Base-by-base conservation (phyloP, 2,113 vertebrate species). In the Tiliqua scincoides region DNA sequence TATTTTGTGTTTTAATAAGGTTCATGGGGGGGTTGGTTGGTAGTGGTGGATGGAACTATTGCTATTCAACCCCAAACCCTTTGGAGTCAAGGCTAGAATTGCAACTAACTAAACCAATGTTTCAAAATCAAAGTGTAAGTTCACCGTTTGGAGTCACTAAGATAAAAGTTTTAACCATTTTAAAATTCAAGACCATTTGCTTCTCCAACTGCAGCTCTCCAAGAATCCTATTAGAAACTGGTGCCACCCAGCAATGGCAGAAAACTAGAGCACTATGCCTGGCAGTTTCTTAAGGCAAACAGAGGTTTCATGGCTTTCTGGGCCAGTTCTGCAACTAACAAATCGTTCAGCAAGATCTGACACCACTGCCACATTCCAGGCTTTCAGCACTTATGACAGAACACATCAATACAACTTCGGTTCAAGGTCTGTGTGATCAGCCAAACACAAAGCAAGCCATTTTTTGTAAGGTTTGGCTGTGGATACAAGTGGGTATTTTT, bases 381-480 rank as follows among this genome's bases (percentile, higher is more conserved):
- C 27, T 79, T 72, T 57, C 82, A 70, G 62, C 82, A 78, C 63
- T 76, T 80, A 32, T n/a, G 59, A 82, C 54, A 76, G 72, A 43
- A 70, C 57, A 54, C 18, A 81, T 52, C 10, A 57, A 12, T 75
- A 77, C 4, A 61, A 78, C 32, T 85, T 78, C 57, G 76, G 61
- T 32, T 35, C 35, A 25, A 89, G 84, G 73, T 85, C 73, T 87
- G 79, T 54, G n/a, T 14, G 14, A 82, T 78, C 77, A 77, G 79
- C 54, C 78, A 70, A 70, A 80, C 52, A 43, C 32, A 84, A 83
- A 75, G 62, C 59, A 73, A 75, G 23, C 83, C 68, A 37, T 14
- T 65, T 71, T 73, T 70, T 9, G 8, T 48, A 30, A 80, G 48
- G 32, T 68, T 71, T 57, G 71, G 77, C 81, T 87, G 67, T 59